phyloP scores from a whole-genome alignment of 2,888 invertebrate species.

The Cynaeus angustus region DNA sequence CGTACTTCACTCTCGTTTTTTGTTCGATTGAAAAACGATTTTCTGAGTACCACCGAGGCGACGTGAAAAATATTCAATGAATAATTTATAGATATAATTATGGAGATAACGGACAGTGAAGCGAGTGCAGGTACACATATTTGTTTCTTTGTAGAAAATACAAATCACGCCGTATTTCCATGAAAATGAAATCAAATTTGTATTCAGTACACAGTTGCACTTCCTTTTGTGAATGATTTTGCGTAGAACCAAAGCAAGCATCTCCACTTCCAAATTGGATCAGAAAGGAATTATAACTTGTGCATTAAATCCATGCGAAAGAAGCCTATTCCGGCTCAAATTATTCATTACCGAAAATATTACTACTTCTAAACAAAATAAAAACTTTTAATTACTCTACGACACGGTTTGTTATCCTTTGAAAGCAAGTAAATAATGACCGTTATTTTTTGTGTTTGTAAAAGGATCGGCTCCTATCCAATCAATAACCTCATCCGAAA shows the following conservation, averaged over 20 bases:
- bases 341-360: constrained; percentile 25
- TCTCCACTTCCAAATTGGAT: background rate
- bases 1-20: too few relatives aligned
- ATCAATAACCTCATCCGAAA: constrained; percentile 11
- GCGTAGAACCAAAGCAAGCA: constrained; percentile 13
- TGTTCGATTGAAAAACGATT: background rate
- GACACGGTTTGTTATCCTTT: too few relatives aligned
- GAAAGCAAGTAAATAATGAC: too few relatives aligned
- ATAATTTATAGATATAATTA: background rate
- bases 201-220: constrained; percentile 25
- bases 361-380: constrained; percentile 19
- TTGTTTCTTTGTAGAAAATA: constrained; percentile 18
- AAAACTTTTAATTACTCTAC: constrained; percentile 6
- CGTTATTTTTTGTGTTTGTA: background rate
- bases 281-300: constrained; percentile 15
- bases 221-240: constrained; percentile 32
- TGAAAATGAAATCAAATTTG: constrained; percentile 35
- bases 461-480: background rate
- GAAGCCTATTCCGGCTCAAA: constrained; percentile 7
- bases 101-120: background rate
- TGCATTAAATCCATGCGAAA: constrained; percentile 15
- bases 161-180: constrained; percentile 12
- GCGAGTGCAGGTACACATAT: constrained; percentile 14
- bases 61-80: background rate
- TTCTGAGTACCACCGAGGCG: background rate